A percentile compares a stretch with the other conserved stretches of the same genome.
Conservation (phyloP, 2,888 invertebrate genomes). For the Rhyacophila evoluta region DNA sequence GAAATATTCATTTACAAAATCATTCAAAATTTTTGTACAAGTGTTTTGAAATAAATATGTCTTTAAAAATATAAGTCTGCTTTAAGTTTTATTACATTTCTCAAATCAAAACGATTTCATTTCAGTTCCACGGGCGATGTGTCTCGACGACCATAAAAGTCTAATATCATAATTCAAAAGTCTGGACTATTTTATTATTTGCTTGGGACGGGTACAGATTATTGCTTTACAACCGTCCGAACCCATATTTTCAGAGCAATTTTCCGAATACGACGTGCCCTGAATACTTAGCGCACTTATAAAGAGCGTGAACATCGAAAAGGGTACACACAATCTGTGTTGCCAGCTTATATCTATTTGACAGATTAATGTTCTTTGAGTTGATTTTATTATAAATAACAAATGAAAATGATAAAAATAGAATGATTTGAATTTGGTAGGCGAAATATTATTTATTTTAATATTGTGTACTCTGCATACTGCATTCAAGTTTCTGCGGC, state of each 20-base stretch:
- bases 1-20: too few species aligned
- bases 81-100: neutral
- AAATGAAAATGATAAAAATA: too few species aligned
- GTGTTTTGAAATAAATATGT: too few species aligned
- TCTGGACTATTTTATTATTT: constrained; percentile 48
- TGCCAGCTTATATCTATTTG: neutral
- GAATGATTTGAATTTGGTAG: too few species aligned
- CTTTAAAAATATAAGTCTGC: too few species aligned
- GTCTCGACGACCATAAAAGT: constrained; percentile 35
- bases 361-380: too few species aligned
- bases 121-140: constrained; percentile 6
- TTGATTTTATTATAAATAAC: too few species aligned
- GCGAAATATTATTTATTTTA: too few species aligned
- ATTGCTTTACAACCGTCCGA: constrained; percentile 52
- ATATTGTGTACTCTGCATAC: too few species aligned
- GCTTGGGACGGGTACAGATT: constrained; percentile 45
- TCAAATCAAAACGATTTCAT: constrained; percentile 33
- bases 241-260: constrained; percentile 55
- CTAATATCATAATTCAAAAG: constrained; percentile 43
- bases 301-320: constrained; percentile 37
- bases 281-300: constrained; percentile 48
- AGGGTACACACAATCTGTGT: neutral
- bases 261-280: constrained; percentile 54
- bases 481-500: too few species aligned
- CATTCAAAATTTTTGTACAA: too few species aligned